Base-by-base conservation (phyloP, 2,797 vertebrate genomes). In the Propithecus perrieri region DNA sequence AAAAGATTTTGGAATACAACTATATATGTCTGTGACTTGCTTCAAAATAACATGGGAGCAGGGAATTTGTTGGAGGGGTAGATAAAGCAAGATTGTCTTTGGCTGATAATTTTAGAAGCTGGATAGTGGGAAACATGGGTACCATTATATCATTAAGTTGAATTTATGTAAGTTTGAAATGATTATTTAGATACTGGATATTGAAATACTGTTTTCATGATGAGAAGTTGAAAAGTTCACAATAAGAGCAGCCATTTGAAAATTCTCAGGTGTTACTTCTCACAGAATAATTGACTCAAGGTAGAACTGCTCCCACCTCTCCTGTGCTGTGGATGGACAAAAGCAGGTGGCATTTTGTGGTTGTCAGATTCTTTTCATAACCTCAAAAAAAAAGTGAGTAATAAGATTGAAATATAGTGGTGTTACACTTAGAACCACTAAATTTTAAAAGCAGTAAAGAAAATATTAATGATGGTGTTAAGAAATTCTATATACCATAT, bases 401-500 rank as follows among this genome's bases (percentile, higher is more conserved):
- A 65, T 75, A 72, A 53, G 17, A 67, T 11, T 72, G 65, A 91
- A 72, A 81, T 84, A 80, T 5, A 46, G 9, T 33, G 17, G 10
- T 13, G 14, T 72, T 78, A 59, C 43, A 80, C 22, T 85, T 72
- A 85, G 38, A 89, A 93, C 22, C 18, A 78, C 7, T 69, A 67
- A 78, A 85, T 41, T 85, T 94, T 81, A 72, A 96, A 97, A 90
- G 30, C 20, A n/a, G 55, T 72, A 89, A 95, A 90, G 55, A 78
- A 96, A 90, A 85, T 91, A 80, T 90, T 90, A 92, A 84, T 76
- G 75, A 72, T 18, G 14, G 17, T 57, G 30, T 80, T 92, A 88
- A 71, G 61, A 72, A 91, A 85, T 63, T 91, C n/a, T 80, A 35
- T 55, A 71, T 67, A 65, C 11, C 4, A 1, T 67, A 71, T 83